phyloP scores from a whole-genome alignment of 2,113 vertebrate species.

The Erythrocercus mccallii region DNA sequence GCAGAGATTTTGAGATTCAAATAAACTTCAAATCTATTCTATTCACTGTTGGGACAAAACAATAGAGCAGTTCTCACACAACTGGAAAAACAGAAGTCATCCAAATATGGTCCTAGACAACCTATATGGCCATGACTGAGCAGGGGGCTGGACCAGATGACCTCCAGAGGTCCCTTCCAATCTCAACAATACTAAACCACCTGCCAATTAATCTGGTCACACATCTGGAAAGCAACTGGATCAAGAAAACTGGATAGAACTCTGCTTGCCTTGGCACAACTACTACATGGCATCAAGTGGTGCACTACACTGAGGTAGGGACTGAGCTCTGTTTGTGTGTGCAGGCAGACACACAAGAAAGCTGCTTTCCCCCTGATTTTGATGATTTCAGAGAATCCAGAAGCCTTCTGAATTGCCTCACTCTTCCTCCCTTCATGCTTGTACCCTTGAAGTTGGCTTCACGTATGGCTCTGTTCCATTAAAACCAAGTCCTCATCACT shows the following conservation, averaged over 20 bases:
- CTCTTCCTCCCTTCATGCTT: neutral
- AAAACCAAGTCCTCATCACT: neutral
- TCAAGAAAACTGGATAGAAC: neutral
- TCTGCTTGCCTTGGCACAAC: neutral
- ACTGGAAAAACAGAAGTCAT: neutral
- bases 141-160: neutral
- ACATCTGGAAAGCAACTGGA: neutral
- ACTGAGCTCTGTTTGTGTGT: neutral
- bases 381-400: neutral
- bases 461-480: neutral
- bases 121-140: neutral
- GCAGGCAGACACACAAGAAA: neutral
- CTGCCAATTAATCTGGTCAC: neutral
- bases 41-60: neutral
- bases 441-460: neutral
- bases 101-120: neutral
- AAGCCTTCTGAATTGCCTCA: neutral
- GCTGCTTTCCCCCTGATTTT: neutral
- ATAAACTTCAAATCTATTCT: neutral
- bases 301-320: neutral
- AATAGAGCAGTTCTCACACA: neutral
- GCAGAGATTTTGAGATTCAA: neutral
- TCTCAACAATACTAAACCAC: neutral
- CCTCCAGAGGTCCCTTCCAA: neutral
- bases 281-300: neutral